Percentiles rank a stretch among this genome's conserved stretches.
phyloP scores from a whole-genome alignment of 2,888 invertebrate species.

The Loripinus fragilis region DNA sequence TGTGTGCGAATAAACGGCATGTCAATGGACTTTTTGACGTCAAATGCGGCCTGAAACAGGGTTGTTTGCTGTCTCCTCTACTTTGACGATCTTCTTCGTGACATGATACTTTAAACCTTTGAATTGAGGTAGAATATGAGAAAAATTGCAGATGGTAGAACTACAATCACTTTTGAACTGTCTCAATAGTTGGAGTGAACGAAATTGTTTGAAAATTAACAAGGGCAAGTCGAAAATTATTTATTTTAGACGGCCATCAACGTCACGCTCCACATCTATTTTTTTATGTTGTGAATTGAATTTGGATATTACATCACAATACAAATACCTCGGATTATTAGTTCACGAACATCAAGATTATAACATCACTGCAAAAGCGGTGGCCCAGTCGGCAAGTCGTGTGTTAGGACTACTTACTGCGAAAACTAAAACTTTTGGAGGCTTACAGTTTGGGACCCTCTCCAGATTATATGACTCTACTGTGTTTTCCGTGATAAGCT shows the following conservation, averaged over 20 bases:
- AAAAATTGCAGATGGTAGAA: too few relatives aligned
- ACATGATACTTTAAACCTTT: too few relatives aligned
- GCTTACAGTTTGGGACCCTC: slow-evolving; percentile 5
- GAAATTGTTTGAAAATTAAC: slow-evolving; percentile 13
- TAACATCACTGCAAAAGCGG: neutral
- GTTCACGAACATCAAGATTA: slow-evolving; percentile 26
- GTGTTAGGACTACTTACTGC: slow-evolving; percentile 21
- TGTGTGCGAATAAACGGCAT: too few relatives aligned
- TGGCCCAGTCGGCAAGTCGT: slow-evolving; percentile 22
- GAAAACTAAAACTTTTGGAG: slow-evolving; percentile 12
- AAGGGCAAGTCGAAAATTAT: slow-evolving; percentile 13
- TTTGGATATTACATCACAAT: neutral
- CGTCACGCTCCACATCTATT: neutral
- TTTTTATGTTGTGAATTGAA: neutral
- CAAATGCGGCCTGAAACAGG: too few relatives aligned
- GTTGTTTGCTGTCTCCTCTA: too few relatives aligned
- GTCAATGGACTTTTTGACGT: too few relatives aligned
- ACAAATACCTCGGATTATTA: slow-evolving; percentile 19
- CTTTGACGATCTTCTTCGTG: too few relatives aligned
- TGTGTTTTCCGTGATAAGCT: slow-evolving; percentile 12
- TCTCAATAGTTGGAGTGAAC: neutral
- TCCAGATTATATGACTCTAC: slow-evolving; percentile 24
- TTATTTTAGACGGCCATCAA: slow-evolving; percentile 1
- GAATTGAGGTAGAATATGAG: too few relatives aligned
- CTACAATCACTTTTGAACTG: too few relatives aligned